These are phyloP conservation scores for Coregonus clupeaformis DNA, from an alignment of 2,113 vertebrate genomes.

Conservation along the genomic window DNA sequence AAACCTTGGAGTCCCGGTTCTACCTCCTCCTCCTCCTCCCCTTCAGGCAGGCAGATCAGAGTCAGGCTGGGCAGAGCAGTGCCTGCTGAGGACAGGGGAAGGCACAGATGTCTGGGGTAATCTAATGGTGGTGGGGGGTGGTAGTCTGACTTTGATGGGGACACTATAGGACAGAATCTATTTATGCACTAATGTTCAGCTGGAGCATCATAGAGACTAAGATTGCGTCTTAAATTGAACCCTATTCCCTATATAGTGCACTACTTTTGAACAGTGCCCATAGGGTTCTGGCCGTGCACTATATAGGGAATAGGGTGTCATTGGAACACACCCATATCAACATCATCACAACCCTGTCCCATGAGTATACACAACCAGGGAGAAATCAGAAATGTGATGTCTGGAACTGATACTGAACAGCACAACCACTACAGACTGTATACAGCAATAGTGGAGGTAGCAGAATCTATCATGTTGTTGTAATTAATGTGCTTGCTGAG, in stretches of 20 bases:
- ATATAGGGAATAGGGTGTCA: not conserved
- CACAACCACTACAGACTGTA: no score
- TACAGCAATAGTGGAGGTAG: no score
- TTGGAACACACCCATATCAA: not conserved
- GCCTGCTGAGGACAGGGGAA: conserved; percentile 33
- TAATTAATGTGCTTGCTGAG: no score
- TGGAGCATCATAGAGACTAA: not conserved
- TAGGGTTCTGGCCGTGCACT: no score
- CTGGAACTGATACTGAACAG: no score
- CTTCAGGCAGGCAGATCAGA: conserved; percentile 20
- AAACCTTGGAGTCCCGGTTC: conserved; percentile 39
- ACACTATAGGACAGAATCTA: conserved; percentile 5
- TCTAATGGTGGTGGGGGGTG: conserved; percentile 54
- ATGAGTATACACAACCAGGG: no score
- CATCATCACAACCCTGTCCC: no score
- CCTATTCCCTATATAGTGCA: no score
- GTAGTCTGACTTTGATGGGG: conserved; percentile 41
- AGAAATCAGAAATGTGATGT: no score
- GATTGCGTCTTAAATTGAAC: no score
- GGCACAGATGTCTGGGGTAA: conserved; percentile 66
- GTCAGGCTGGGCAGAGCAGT: conserved; percentile 37
- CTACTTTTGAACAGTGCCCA: no score
- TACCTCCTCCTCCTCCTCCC: conserved; percentile 24
- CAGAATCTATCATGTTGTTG: no score
- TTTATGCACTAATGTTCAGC: not conserved